Evolutionary conservation across 2,113 vertebrate species (phyloP).

Genomic region (Natator depressus): DNA sequence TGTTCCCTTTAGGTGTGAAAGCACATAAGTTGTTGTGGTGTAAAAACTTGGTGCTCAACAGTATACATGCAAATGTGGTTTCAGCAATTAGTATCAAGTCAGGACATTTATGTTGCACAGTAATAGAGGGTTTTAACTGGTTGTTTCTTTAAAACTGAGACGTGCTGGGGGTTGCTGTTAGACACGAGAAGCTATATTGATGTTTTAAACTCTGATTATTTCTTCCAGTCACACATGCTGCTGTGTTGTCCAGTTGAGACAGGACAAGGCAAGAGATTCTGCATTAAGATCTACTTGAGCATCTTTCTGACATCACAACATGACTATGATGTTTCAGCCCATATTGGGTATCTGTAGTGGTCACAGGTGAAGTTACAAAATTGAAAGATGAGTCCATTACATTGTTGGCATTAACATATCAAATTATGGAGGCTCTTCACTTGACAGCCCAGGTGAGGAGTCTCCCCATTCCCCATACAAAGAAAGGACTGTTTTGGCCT

Average conservation of each 20-base stretch:
- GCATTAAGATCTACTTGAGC: background rate
- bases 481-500: background rate
- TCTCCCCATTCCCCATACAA: background rate
- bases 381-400: background rate
- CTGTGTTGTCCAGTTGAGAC: background rate
- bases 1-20: background rate
- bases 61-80: background rate
- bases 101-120: background rate
- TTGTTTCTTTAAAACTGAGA: background rate
- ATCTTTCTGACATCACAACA: background rate
- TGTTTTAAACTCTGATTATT: background rate
- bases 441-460: background rate
- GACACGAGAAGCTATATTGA: background rate
- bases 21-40: background rate
- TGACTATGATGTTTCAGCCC: accelerated
- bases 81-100: background rate
- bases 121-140: background rate
- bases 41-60: background rate
- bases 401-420: background rate
- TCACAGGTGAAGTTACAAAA: background rate
- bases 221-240: background rate
- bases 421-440: background rate
- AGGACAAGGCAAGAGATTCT: background rate
- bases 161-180: background rate
- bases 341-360: background rate